These are phyloP conservation scores for Zaprionus africanus DNA, from an alignment of 1,140 invertebrate genomes.

Conservation along the genomic window DNA sequence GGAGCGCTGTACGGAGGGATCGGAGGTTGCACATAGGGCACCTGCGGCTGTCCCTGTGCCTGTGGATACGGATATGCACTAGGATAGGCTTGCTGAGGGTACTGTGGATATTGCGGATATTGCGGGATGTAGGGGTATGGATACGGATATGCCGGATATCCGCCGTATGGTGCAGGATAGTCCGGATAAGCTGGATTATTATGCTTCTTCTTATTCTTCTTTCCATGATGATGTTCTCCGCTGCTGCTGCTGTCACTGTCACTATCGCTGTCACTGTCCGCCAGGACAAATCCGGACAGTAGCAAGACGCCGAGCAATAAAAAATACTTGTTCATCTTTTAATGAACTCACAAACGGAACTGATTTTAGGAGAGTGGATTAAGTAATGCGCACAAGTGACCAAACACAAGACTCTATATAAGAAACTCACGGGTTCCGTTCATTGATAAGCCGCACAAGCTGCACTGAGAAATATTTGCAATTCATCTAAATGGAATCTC, in stretches of 20 bases:
- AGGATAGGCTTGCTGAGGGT: slow-evolving; percentile 1
- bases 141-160: slow-evolving; percentile 23
- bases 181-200: slow-evolving; percentile 53
- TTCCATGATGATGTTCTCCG: slow-evolving; percentile 23
- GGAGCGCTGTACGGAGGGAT: not conserved
- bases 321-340: slow-evolving; percentile 35
- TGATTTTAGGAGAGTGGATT: slow-evolving; percentile 34
- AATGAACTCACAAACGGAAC: slow-evolving; percentile 34
- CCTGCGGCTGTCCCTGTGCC: not conserved
- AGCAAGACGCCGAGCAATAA: slow-evolving; percentile 26
- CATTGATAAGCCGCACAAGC: slow-evolving; percentile 39
- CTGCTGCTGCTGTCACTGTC: slow-evolving; percentile 40
- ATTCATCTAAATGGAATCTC: not conserved
- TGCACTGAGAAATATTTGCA: not conserved
- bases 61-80: slow-evolving; percentile 9
- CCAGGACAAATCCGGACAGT: slow-evolving; percentile 31
- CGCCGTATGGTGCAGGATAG: slow-evolving; percentile 11
- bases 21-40: not conserved
- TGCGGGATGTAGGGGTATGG: slow-evolving; percentile 30
- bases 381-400: slow-evolving; percentile 3
- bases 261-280: slow-evolving; percentile 37
- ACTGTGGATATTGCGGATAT: slow-evolving; percentile 28
- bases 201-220: slow-evolving; percentile 51
- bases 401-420: slow-evolving; percentile 9
- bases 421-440: not conserved